Percentiles rank a stretch among this genome's conserved stretches.
These are phyloP conservation scores for Gonioctena quinquepunctata DNA, from an alignment of 1,140 invertebrate species.

Conservation along the genomic window DNA sequence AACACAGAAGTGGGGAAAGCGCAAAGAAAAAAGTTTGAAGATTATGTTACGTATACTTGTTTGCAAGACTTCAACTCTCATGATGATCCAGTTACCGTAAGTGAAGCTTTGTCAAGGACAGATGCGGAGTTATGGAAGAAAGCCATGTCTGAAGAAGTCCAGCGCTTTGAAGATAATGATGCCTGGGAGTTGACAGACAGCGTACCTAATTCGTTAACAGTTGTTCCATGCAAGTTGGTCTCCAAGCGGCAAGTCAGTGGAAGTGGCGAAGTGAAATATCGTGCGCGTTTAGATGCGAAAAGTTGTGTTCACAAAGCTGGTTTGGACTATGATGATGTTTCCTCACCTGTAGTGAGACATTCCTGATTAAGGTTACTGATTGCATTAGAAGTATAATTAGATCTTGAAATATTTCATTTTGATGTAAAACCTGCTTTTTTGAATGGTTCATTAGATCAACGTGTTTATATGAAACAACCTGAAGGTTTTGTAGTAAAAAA, in stretches of 20 bases:
- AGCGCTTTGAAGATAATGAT: constrained; percentile 46
- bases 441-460: constrained; percentile 20
- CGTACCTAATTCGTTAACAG: constrained; percentile 24
- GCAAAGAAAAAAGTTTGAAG: neutral
- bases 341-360: constrained; percentile 47
- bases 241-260: constrained; percentile 48
- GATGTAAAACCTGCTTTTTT: constrained; percentile 38
- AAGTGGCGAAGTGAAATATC: constrained; percentile 37
- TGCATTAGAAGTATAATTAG: constrained; percentile 41
- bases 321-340: constrained; percentile 49
- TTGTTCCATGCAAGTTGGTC: constrained; percentile 53
- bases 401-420: constrained; percentile 36
- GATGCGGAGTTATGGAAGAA: constrained; percentile 27
- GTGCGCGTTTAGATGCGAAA: constrained; percentile 48
- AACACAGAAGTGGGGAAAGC: neutral
- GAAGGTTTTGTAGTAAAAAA: constrained; percentile 20
- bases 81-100: constrained; percentile 22
- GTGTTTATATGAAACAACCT: constrained; percentile 35
- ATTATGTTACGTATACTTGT: neutral
- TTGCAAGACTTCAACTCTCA: neutral
- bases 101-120: constrained; percentile 25
- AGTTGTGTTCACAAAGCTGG: constrained; percentile 50
- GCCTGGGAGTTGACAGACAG: constrained; percentile 47
- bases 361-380: constrained; percentile 36
- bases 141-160: constrained; percentile 38